phyloP scores from a whole-genome alignment of 2,888 invertebrate species.

The Sepioteuthis lessoniana region DNA sequence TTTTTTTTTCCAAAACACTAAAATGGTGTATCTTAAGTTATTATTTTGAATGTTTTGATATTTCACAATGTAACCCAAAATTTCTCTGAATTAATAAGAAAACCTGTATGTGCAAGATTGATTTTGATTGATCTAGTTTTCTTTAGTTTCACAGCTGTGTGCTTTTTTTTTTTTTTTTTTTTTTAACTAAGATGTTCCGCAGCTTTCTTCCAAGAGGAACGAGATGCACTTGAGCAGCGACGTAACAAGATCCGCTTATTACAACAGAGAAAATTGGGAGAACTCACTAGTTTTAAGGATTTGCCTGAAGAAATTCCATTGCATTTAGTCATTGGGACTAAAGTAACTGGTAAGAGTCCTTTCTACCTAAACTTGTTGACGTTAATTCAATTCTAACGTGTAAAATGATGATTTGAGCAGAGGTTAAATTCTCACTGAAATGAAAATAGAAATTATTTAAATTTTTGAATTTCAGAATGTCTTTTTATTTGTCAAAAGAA shows the following conservation, averaged over 20 bases:
- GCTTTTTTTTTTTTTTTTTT: background rate
- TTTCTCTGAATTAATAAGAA: background rate
- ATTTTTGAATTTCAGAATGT: too few species aligned
- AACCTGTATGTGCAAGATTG: background rate
- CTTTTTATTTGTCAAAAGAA: too few species aligned
- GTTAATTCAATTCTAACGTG: too few species aligned
- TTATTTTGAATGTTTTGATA: too few species aligned
- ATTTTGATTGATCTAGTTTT: background rate
- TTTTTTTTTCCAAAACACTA: too few species aligned
- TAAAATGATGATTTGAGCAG: too few species aligned
- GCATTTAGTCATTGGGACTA: conserved; percentile 94
- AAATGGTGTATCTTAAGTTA: too few species aligned
- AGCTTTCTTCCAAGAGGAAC: conserved; percentile 95
- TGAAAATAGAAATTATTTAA: background rate
- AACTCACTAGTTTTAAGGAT: conserved; percentile 83
- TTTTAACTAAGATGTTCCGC: conserved; percentile 74
- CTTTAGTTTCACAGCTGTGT: background rate
- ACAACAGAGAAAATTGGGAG: conserved; percentile 88
- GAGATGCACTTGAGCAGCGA: conserved; percentile 90
- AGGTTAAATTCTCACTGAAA: background rate
- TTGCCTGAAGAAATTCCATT: conserved; percentile 94
- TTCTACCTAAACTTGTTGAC: background rate
- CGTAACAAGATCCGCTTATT: conserved; percentile 92
- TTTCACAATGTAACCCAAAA: too few species aligned
- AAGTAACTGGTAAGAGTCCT: conserved; percentile 79